Evolutionary conservation across 2,888 invertebrate species (phyloP).

Genomic region (Hartigia nigra): DNA sequence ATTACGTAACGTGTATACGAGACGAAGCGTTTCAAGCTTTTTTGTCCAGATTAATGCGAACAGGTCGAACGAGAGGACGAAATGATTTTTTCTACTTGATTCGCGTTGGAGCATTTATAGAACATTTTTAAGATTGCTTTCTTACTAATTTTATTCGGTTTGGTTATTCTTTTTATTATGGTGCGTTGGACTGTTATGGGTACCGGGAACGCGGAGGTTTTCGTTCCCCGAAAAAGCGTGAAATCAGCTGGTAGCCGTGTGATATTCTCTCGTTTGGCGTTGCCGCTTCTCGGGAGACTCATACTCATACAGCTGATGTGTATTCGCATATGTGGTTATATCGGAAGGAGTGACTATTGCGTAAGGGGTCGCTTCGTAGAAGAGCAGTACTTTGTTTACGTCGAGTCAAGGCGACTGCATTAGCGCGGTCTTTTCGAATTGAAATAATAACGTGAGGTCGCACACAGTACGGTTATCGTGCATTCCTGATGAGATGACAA

Average conservation of each 20-base stretch:
- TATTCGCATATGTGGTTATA: not conserved
- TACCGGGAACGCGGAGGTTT: too few relatives aligned
- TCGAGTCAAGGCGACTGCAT: not conserved
- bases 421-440: not conserved
- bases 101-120: not conserved
- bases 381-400: not conserved
- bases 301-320: not conserved
- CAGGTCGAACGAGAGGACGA: not conserved
- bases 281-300: not conserved
- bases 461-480: not conserved
- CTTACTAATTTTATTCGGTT: not conserved
- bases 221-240: not conserved
- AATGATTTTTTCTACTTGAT: not conserved
- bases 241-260: not conserved
- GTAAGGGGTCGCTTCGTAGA: not conserved
- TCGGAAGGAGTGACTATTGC: not conserved
- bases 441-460: not conserved
- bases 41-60: not conserved
- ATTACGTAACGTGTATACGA: not conserved
- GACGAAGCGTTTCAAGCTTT: not conserved
- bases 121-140: not conserved
- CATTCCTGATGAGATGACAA: not conserved
- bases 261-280: not conserved
- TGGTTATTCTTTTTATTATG: not conserved
- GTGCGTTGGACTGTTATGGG: not conserved